Evolutionary conservation across 2,113 vertebrate species (phyloP).

Genomic region (Ptychochromis oligacanthus): DNA sequence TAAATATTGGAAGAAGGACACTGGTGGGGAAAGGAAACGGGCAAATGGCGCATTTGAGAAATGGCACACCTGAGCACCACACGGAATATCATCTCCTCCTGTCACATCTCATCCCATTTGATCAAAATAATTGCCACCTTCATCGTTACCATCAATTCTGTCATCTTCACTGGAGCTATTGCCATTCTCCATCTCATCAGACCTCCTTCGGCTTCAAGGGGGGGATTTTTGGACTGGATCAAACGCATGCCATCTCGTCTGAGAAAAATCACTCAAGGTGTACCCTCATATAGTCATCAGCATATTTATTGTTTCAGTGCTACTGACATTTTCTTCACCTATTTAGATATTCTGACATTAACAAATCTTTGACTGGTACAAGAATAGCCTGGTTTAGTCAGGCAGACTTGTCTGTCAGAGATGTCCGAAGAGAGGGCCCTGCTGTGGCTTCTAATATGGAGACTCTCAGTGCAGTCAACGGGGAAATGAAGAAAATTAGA

Average conservation of each 20-base stretch:
- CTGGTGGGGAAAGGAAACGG: conserved; percentile 62
- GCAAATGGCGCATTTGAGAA: conserved; percentile 76
- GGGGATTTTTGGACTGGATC: conserved; percentile 49
- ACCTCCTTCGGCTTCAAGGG: conserved; percentile 44
- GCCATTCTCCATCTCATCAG: conserved; percentile 65
- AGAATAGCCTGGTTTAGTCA: conserved; percentile 44
- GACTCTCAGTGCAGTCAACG: conserved; percentile 6
- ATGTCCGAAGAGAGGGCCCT: conserved; percentile 3
- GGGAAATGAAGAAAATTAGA: conserved; percentile 14
- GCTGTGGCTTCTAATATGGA: conserved; percentile 26
- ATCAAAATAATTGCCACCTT: conserved; percentile 77
- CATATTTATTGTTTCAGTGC: conserved; percentile 72
- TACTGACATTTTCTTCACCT: conserved; percentile 62
- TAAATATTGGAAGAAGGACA: conserved; percentile 81
- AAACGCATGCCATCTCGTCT: conserved; percentile 51
- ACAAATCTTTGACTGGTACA: conserved; percentile 32
- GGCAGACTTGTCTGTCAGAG: conserved; percentile 30
- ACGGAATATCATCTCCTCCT: conserved; percentile 74
- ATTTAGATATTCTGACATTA: conserved; percentile 61
- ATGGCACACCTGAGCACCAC: conserved; percentile 76
- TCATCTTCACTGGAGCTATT: conserved; percentile 58
- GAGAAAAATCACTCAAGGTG: conserved; percentile 61
- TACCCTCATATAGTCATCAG: conserved; percentile 57
- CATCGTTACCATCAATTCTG: conserved; percentile 74
- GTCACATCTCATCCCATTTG: conserved; percentile 75